Base-by-base conservation (phyloP, 2,113 vertebrate species). In the Embiotoca jacksoni region DNA sequence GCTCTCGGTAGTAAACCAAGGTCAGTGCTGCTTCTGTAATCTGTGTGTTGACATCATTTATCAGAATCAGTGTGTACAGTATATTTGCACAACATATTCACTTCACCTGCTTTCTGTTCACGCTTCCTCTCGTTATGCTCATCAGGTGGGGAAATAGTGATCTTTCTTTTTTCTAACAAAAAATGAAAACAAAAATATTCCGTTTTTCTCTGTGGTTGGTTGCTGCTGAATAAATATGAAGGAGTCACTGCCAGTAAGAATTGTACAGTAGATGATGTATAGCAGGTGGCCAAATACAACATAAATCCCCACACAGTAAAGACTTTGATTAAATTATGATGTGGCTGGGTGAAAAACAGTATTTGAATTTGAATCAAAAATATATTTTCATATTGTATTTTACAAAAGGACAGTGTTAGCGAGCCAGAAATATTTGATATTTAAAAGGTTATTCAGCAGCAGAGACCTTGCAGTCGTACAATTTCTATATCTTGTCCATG, bases 191-290 rank as follows among this genome's bases (percentile, higher is more conserved):
- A 23, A 23, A 23, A 23, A 23, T 23, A 23, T 23, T 23, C 23
- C 23, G 3, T 44, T 63, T 58, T 54, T 39, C 52, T 63, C 44
- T 41, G 41, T 67, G 31, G 11, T 63, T 65, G 60, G 7, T 72
- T 49, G 13, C 16, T 54, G 16, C 52, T 73, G 50, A 75, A 77
- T 77, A 72, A 81, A 77, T 58, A 63, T 75, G 50, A 67, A n/a
- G 31, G 31, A 47, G 32, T 67, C 23, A 46, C 31, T 76, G 41
- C 67, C 56, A 76, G 56, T 7, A 33, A 79, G 33, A 14, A 70
- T 83, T 70, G 49, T 2, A 39, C 56, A 47, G 56, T 61, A 55
- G 41, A 62, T 31, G 52, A 39, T 47, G 32, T 41, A 14, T 36
- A 72, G 35, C 65, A 80, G 65, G 59, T 59, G 54, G 33, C 35